A percentile compares a stretch with the other conserved stretches of the same genome.
Conservation (phyloP, 2,113 vertebrate genomes). For the Micronycteris hirsuta region DNA sequence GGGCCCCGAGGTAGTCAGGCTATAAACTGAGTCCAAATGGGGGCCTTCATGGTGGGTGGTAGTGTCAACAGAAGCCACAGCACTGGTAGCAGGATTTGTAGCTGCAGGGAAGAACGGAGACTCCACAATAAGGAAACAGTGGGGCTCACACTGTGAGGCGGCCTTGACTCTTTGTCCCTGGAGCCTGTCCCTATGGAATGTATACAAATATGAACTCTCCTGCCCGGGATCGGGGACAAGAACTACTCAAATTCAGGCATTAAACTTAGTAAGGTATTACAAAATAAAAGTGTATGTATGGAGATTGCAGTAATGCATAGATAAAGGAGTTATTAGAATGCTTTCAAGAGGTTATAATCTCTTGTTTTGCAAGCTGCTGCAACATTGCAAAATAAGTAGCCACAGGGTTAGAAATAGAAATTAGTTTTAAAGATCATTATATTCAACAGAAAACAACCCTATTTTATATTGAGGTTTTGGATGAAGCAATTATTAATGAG, state of each 20-base stretch:
- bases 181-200: background rate
- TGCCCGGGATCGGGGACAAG: background rate
- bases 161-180: background rate
- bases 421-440: too few relatives aligned
- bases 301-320: background rate
- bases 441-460: too few relatives aligned
- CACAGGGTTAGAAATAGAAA: background rate
- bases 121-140: background rate
- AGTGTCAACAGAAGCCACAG: background rate
- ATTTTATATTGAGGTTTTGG: too few relatives aligned
- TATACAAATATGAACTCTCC: background rate
- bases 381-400: background rate
- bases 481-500: too few relatives aligned
- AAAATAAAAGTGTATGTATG: background rate
- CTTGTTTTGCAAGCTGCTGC: background rate
- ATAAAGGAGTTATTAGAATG: background rate
- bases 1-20: background rate
- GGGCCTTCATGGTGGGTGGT: background rate
- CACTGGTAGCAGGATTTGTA: background rate
- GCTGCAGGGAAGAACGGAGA: background rate
- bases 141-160: background rate
- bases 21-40: background rate
- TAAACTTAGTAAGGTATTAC: background rate
- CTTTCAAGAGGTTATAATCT: background rate
- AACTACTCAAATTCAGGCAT: background rate